These are phyloP conservation scores for Poecilia velifera DNA, from an alignment of 2,797 vertebrate species.

Conservation along the genomic window DNA sequence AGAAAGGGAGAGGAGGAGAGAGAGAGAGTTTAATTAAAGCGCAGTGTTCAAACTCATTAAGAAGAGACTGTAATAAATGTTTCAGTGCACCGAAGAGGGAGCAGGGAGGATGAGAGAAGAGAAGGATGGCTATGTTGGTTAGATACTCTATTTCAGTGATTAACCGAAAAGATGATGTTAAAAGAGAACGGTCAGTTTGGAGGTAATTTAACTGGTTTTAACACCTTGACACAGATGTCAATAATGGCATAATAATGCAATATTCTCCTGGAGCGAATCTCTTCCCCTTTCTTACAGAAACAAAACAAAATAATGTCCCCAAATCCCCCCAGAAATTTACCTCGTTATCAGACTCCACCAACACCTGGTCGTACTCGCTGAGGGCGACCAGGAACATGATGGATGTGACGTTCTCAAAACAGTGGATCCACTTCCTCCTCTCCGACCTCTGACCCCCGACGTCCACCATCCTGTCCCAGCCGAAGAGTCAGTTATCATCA, in stretches of 20 bases:
- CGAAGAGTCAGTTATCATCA: constrained; percentile 10
- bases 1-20: background rate
- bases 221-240: constrained; percentile 31
- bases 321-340: constrained; percentile 65
- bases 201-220: constrained; percentile 5
- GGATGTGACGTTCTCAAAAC: constrained; percentile 97
- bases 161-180: constrained; percentile 8
- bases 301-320: background rate
- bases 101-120: constrained; percentile 40
- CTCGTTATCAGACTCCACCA: constrained; percentile 97
- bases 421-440: constrained; percentile 98
- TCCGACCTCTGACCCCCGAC: constrained; percentile 96
- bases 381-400: constrained; percentile 98
- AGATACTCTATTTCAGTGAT: constrained; percentile 47
- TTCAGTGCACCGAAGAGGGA: constrained; percentile 46
- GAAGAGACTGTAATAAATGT: constrained; percentile 59
- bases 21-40: constrained; percentile 56
- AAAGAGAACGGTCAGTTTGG: constrained; percentile 24
- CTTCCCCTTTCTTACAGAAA: background rate
- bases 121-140: constrained; percentile 30
- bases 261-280: constrained; percentile 27
- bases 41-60: constrained; percentile 52
- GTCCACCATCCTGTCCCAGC: constrained; percentile 92
- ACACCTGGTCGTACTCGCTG: constrained; percentile 96
- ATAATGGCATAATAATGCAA: background rate